Base-by-base conservation (phyloP, 1,140 invertebrate genomes). In the Drosophila sulfurigaster region DNA sequence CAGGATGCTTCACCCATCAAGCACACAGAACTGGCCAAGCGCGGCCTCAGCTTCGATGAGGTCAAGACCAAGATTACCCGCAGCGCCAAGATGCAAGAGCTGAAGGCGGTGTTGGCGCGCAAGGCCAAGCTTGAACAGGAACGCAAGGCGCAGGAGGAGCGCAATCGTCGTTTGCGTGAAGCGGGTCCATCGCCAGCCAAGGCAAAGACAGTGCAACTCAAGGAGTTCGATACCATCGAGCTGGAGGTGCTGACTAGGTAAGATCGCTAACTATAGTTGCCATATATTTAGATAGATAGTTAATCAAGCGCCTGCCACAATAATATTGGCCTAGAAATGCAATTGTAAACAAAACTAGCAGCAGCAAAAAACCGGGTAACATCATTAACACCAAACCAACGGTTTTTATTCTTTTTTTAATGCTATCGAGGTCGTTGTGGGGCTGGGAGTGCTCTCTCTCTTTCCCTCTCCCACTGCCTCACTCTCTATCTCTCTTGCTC, bases 211-310 rank as follows among this genome's bases (percentile, higher is more conserved):
- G 83, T 94, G 11, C 94, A 95, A 64, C 93, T 96, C 0, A 95
- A 95, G 82, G 94, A 95, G 81, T 96, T 96, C 80, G 94, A 95
- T 63, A 94, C 94, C 16, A 95, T 97, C 88, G 94, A 96, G 91
- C 91, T 97, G 78, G 95, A 96, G 93, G 94, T 97, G 78, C 94
- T 95, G 54, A 91, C 94, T 60, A 96, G 96, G 95, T 96, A 91
- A 92, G 81, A 3, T 8, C 35, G 30, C 5, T 30, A 30, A 32
- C 30, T 6, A 32, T 32, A 32, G 7, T 6, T 32, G 2, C 20
- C 20, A 32, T 32, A 32, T 6, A 81, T 43, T 1, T 10, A 73
- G 35, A 25, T 35, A 8, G 7, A 74, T 20, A 5, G 6, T 11
- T 8, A 5, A 11, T 30, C 25, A 62, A n/a, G 41, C 69, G 78